phyloP scores from a whole-genome alignment of 2,113 vertebrate genomes.

The Hemichromis elongatus region DNA sequence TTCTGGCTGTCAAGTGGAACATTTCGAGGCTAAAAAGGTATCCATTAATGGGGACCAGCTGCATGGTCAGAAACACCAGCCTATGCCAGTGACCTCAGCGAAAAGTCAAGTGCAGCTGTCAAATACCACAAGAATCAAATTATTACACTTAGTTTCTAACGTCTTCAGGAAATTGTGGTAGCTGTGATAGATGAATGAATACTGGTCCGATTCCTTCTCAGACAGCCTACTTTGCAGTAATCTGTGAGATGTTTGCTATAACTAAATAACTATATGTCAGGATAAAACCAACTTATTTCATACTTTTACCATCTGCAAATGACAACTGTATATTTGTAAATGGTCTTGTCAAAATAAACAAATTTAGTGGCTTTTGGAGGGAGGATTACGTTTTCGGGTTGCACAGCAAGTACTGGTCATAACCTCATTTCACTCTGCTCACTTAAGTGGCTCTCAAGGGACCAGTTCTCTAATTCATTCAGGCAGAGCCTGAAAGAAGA shows the following conservation, averaged over 20 bases:
- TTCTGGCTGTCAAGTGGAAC: constrained; percentile 60
- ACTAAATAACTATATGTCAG: neutral
- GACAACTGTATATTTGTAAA: neutral
- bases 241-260: neutral
- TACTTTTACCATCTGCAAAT: neutral
- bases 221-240: neutral
- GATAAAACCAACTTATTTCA: neutral
- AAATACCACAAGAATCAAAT: neutral
- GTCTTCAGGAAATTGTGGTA: neutral
- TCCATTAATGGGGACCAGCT: constrained; percentile 64
- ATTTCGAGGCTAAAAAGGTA: constrained; percentile 62
- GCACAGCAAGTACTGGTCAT: constrained; percentile 37
- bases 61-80: constrained; percentile 23
- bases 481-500: constrained; percentile 12
- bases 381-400: constrained; percentile 42
- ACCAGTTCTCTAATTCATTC: constrained; percentile 45
- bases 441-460: constrained; percentile 50
- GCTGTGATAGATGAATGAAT: neutral
- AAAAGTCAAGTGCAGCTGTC: neutral
- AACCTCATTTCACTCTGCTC: constrained; percentile 57
- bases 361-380: neutral
- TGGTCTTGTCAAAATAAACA: constrained; percentile 3
- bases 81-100: neutral
- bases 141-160: neutral
- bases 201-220: neutral